phyloP scores from a whole-genome alignment of 1,140 invertebrate species.

The Pogonognathellus flavescens region DNA sequence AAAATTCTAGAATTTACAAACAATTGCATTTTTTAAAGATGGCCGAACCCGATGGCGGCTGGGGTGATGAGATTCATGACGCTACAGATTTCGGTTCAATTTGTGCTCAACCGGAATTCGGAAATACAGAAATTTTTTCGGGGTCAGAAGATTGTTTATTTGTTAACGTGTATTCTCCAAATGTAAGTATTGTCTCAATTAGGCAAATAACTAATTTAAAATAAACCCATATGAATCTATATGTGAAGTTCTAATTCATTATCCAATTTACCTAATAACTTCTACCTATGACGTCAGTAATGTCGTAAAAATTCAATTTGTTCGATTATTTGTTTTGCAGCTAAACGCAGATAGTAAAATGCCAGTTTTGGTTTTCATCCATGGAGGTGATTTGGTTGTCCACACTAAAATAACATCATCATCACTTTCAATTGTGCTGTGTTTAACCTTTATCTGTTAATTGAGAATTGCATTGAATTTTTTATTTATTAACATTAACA shows the following conservation, averaged over 20 bases:
- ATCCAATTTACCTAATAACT: too few species aligned
- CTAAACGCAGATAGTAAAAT: slow-evolving; percentile 18
- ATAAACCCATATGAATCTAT: background rate
- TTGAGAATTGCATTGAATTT: too few species aligned
- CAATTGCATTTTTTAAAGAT: slow-evolving; percentile 39
- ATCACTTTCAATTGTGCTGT: too few species aligned
- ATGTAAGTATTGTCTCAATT: background rate
- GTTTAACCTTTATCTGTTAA: too few species aligned
- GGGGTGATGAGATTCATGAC: slow-evolving; percentile 35
- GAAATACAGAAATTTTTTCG: background rate
- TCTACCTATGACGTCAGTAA: too few species aligned
- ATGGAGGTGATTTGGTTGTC: slow-evolving; percentile 15
- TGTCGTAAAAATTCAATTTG: too few species aligned
- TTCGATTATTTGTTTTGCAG: slow-evolving; percentile 6
- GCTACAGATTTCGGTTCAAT: slow-evolving; percentile 44
- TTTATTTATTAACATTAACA: too few species aligned
- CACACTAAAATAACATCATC: too few species aligned
- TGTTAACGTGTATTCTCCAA: slow-evolving; percentile 38
- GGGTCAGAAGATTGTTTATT: slow-evolving; percentile 48
- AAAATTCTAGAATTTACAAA: too few species aligned
- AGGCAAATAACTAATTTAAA: background rate
- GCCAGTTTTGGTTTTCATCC: slow-evolving; percentile 36
- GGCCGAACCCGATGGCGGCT: slow-evolving; percentile 16
- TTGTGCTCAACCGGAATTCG: background rate
- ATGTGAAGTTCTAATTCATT: too few species aligned